Evolutionary conservation across 1,140 invertebrate species (phyloP), one percentile per base, ranked within the genome.

Genomic region (Helicoverpa armigera): DNA sequence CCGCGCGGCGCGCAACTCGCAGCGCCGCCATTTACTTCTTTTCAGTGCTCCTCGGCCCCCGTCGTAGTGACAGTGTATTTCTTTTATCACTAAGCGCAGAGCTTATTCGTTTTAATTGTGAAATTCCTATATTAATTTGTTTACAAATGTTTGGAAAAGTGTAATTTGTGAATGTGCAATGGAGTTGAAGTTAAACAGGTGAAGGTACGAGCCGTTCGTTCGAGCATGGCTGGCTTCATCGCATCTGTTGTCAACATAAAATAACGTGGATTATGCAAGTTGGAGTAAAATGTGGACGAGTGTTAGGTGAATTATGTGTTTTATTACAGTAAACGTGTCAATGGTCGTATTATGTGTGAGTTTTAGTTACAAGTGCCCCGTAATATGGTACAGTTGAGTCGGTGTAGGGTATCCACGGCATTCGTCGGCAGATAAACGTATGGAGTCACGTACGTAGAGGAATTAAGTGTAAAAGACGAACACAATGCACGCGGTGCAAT

Each of bases 261-360:
- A 94, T 93, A 93, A 90, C 90, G 87, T 91, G 91, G 88, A 94
- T 94, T 94, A 94, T 94, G 92, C 93, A 94, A 94, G 92, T 92
- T 92, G 90, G 88, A 90, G 86, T 90, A 90, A 90, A 87, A 94
- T 94, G 90, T 92, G 89, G 86, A 91, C 88, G 86, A 89, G 86
- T 90, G 86, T 92, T 92, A 92, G 92, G 91, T 92, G 92, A 92
- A 93, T 92, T 69, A 60, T 31, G 63, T 79, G 75, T 65, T 77
- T 65, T 70, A 69, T 60, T 70, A 58, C 53, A 11, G 54, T 69
- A 60, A 56, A 79, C 65, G 63, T 54, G 75, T 77, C 51, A 69
- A 79, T 50, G 53, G 76, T 48, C 50, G 31, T 9, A 16, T 48
- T 67, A 53, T 79, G 65, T 43, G 65, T 70, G 18, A 18, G 61